Evolutionary conservation across 2,888 invertebrate genomes (phyloP).

Genomic region (Hesperia comma): DNA sequence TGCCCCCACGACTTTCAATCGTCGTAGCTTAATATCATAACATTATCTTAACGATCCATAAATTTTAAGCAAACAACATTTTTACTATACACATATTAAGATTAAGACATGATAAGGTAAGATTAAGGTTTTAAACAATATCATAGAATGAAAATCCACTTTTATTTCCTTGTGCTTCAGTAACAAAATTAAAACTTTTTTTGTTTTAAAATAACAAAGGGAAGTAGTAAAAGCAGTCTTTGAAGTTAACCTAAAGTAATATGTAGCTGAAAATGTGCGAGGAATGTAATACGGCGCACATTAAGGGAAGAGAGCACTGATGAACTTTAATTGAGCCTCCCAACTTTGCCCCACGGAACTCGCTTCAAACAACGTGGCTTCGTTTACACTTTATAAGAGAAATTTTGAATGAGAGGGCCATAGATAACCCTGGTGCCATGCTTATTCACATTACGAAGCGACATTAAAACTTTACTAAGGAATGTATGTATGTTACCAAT

Average conservation of each 20-base stretch:
- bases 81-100: too few relatives aligned
- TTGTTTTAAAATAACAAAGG: background rate
- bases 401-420: conserved; percentile 31
- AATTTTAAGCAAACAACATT: too few relatives aligned
- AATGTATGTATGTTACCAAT: conserved; percentile 14
- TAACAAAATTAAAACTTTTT: background rate
- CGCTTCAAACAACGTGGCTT: conserved; percentile 31
- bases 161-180: too few relatives aligned
- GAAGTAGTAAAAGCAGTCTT: background rate
- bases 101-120: too few relatives aligned
- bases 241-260: background rate
- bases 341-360: conserved; percentile 23
- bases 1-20: too few relatives aligned
- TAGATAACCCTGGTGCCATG: conserved; percentile 24
- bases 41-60: too few relatives aligned
- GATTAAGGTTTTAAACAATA: too few relatives aligned
- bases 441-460: conserved; percentile 13
- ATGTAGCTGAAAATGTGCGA: conserved; percentile 14
- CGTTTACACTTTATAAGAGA: conserved; percentile 35
- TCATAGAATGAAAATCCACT: too few relatives aligned
- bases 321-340: conserved; percentile 34
- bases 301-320: conserved; percentile 25
- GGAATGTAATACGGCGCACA: conserved; percentile 18
- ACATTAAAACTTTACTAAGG: conserved; percentile 23
- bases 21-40: too few relatives aligned